These are phyloP conservation scores for Drosophila pseudoobscura DNA, from an alignment of 1,140 invertebrate genomes.

Conservation along the genomic window DNA sequence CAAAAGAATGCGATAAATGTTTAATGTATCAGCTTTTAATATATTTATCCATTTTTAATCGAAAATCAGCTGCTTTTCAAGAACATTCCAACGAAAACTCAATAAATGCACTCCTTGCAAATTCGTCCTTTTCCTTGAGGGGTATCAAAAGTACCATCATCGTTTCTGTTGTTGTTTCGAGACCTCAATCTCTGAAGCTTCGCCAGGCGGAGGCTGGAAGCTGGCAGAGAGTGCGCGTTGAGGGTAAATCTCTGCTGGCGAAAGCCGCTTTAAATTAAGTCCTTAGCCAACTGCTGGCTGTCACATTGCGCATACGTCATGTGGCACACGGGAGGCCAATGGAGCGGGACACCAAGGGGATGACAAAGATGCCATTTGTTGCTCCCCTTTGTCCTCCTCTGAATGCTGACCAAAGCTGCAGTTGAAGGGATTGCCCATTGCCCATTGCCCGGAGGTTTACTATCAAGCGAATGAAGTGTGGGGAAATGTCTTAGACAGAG, in stretches of 20 bases:
- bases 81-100: no score
- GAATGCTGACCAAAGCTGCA: constrained; percentile 28
- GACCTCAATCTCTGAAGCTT: no score
- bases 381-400: constrained; percentile 2
- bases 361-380: background rate
- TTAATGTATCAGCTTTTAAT: no score
- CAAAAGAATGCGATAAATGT: no score
- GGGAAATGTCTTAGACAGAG: background rate
- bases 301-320: constrained; percentile 50
- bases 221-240: no score
- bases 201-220: no score
- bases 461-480: constrained; percentile 24
- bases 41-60: no score
- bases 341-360: background rate
- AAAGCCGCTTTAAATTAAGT: constrained; percentile 57
- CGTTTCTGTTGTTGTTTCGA: no score
- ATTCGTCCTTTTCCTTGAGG: no score
- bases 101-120: no score
- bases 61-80: no score
- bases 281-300: constrained; percentile 9
- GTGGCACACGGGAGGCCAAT: constrained; percentile 4
- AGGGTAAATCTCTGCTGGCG: constrained; percentile 21
- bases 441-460: constrained; percentile 25
- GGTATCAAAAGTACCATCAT: no score
- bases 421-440: constrained; percentile 32